phyloP scores from a whole-genome alignment of 2,888 invertebrate genomes.

The Adelognathus sp. region DNA sequence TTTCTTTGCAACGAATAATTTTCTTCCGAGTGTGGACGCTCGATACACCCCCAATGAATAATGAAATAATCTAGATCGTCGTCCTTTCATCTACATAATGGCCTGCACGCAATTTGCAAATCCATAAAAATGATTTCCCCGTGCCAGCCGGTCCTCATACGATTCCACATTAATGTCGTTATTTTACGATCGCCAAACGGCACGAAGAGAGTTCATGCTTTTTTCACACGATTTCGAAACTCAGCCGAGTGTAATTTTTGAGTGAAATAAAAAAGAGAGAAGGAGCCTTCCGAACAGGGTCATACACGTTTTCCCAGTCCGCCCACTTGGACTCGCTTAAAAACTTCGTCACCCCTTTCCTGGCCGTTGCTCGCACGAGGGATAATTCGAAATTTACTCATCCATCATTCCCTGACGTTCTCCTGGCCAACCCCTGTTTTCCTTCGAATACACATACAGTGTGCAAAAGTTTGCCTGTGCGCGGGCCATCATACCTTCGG shows the following conservation, averaged over 20 bases:
- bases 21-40: too few relatives aligned
- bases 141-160: neutral
- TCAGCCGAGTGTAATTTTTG: constrained; percentile 20
- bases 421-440: constrained; percentile 49
- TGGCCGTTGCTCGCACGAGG: constrained; percentile 59
- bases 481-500: constrained; percentile 28
- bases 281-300: constrained; percentile 34
- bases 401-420: constrained; percentile 73
- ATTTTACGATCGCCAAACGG: constrained; percentile 23
- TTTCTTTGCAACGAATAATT: too few relatives aligned
- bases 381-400: constrained; percentile 76
- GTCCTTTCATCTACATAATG: neutral
- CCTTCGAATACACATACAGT: constrained; percentile 59
- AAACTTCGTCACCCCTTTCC: constrained; percentile 58
- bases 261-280: constrained; percentile 47
- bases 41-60: neutral
- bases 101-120: constrained; percentile 15
- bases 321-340: constrained; percentile 68
- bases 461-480: neutral
- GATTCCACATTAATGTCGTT: constrained; percentile 6
- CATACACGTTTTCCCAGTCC: constrained; percentile 68
- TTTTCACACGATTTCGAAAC: constrained; percentile 57
- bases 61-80: neutral
- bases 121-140: constrained; percentile 31
- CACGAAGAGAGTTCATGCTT: constrained; percentile 23